Base-by-base conservation (phyloP, 2,797 vertebrate genomes). In the Dendrocincla tyrannina region DNA sequence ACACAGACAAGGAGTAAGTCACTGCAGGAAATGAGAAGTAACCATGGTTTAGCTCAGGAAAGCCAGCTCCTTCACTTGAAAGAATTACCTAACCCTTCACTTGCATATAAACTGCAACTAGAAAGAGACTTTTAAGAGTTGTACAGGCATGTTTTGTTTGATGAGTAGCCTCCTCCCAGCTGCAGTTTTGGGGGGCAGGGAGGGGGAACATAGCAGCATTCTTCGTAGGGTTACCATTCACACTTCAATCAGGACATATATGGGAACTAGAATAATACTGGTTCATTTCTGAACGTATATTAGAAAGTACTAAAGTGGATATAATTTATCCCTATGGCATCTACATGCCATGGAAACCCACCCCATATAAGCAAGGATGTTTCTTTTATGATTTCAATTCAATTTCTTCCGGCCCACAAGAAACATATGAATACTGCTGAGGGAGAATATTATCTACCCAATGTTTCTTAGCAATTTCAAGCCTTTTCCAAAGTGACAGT, bases 301-400 rank as follows among this genome's bases (percentile, higher is more conserved):
- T 85, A 91, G 73, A 72, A 91, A 83, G 69, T 55, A 88, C 17
- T n/a, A 95, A 80, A 84, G 69, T 81, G 35, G 50, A 52, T 82
- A 64, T 78, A 85, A 92, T 95, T 94, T 90, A 84, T 93, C 62
- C 67, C 85, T 76, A 14, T 76, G 76, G 80, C 88, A 89, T 91
- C 88, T 79, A 95, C 85, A 92, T 93, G 91, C 63, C 4, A 55
- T 89, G 79, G 91, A 91, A 96, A 94, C 66, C 9, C 8, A 91
- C 52, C 41, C 85, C 73, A 27, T 91, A 33, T 70, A 93, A 88
- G 11, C 50, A 44, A 91, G 32, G 15, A 66, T 75, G 39, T 49
- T 96, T 93, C 87, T 91, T 96, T 92, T 75, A 88, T 81, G 72
- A 83, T 92, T 91, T 81, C 81, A 93, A 89, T 94, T 86, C 68